Evolutionary conservation across 2,888 invertebrate species (phyloP).

Genomic region (Pyrocoelia pectoralis): DNA sequence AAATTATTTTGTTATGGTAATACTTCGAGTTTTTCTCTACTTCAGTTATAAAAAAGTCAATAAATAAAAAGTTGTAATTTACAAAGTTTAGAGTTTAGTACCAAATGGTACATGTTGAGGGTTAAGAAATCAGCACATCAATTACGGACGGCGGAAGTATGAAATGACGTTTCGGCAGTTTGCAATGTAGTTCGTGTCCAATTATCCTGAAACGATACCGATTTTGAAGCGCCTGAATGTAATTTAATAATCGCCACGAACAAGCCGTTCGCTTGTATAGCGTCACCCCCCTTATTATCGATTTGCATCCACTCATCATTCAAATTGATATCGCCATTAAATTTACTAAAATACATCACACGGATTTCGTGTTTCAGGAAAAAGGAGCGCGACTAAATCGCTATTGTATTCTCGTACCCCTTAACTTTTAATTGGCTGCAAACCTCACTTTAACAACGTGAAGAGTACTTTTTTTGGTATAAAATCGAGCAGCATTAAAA

Average conservation of each 20-base stretch:
- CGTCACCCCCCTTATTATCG: constrained; percentile 36
- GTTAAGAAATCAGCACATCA: constrained; percentile 32
- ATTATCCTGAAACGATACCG: constrained; percentile 38
- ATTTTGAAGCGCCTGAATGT: constrained; percentile 38
- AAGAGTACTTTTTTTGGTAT: constrained; percentile 25
- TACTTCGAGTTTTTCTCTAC: background rate
- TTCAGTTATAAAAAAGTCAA: background rate
- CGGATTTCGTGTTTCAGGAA: constrained; percentile 5
- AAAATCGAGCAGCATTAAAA: constrained; percentile 32
- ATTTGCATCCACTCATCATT: constrained; percentile 45
- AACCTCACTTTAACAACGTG: too few relatives aligned
- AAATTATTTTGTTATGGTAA: constrained; percentile 20
- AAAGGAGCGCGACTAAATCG: background rate
- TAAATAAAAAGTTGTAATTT: constrained; percentile 10
- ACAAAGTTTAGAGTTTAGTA: constrained; percentile 21
- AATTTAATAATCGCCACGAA: constrained; percentile 40
- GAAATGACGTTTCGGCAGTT: constrained; percentile 37
- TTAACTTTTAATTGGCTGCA: constrained; percentile 44
- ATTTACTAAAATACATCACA: constrained; percentile 37
- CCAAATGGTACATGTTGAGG: constrained; percentile 26
- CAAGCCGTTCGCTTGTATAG: constrained; percentile 38
- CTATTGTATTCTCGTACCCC: constrained; percentile 34
- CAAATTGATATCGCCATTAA: constrained; percentile 45
- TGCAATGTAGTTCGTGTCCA: constrained; percentile 39
- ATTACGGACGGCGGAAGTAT: constrained; percentile 27